A percentile compares a stretch with the other conserved stretches of the same genome.
Conservation (phyloP, 1,140 invertebrate species). For the Limonius californicus region DNA sequence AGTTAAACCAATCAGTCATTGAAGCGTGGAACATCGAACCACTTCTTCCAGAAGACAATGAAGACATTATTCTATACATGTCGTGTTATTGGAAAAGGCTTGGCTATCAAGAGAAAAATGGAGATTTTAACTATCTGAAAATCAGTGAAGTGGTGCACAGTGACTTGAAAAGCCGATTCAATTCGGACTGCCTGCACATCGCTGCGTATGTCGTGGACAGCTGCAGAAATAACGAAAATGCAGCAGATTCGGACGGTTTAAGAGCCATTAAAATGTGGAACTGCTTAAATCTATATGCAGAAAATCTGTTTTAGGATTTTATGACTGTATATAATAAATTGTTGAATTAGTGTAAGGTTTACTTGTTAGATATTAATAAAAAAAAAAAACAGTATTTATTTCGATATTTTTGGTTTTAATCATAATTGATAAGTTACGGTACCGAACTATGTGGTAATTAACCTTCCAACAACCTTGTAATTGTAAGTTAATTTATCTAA, state of each 20-base stretch:
- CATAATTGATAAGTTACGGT: too few species aligned
- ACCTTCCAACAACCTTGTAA: too few species aligned
- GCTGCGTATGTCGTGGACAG: background rate
- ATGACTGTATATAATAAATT: background rate
- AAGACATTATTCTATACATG: background rate
- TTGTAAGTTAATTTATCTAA: too few species aligned
- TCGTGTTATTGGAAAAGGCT: background rate
- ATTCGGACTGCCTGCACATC: background rate
- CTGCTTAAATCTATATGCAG: background rate
- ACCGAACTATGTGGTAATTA: too few species aligned
- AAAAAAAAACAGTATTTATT: too few species aligned
- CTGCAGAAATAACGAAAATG: background rate
- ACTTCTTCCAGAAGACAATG: background rate
- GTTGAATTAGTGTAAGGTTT: too few species aligned
- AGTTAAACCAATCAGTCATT: background rate
- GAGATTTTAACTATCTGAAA: background rate
- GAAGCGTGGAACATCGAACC: background rate
- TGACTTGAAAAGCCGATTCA: background rate
- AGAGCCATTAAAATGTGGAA: slow-evolving; percentile 3
- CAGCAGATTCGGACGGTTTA: background rate
- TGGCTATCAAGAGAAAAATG: background rate
- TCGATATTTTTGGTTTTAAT: too few species aligned
- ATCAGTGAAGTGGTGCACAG: background rate
- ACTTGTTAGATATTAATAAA: too few species aligned
- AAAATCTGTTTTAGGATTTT: background rate